A percentile compares a stretch with the other conserved stretches of the same genome.
These are phyloP conservation scores for Drosophila gaucha DNA, from an alignment of 2,888 invertebrate genomes.

Conservation along the genomic window DNA sequence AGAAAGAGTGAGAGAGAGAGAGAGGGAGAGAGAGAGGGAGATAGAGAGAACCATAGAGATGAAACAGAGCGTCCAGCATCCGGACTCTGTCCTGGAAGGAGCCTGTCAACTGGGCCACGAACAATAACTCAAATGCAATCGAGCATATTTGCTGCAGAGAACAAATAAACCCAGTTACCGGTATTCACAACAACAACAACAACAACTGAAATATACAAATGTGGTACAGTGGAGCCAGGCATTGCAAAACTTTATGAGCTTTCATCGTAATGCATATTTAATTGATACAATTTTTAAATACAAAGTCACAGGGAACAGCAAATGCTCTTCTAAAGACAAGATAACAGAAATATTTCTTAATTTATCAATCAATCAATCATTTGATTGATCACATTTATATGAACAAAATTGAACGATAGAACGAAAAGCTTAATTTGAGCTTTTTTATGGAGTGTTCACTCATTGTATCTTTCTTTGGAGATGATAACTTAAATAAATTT, in stretches of 20 bases:
- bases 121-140: slow-evolving; percentile 80
- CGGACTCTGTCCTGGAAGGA: slow-evolving; percentile 16
- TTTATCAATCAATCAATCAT: too few species aligned
- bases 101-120: slow-evolving; percentile 55
- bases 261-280: too few species aligned
- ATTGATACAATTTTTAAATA: too few species aligned
- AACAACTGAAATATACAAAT: slow-evolving; percentile 11
- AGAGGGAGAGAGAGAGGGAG: neutral
- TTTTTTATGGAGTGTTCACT: too few species aligned
- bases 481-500: too few species aligned
- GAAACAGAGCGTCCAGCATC: slow-evolving; percentile 23
- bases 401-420: too few species aligned
- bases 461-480: too few species aligned
- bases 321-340: too few species aligned
- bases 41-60: neutral
- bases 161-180: slow-evolving; percentile 66
- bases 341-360: too few species aligned
- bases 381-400: too few species aligned
- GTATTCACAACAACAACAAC: slow-evolving; percentile 18
- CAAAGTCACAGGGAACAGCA: too few species aligned
- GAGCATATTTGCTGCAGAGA: slow-evolving; percentile 69
- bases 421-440: too few species aligned
- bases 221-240: slow-evolving; percentile 41
- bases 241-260: neutral
- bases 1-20: neutral